These are phyloP conservation scores for Metopolophium dirhodum DNA, from an alignment of 1,140 invertebrate genomes.

Conservation along the genomic window DNA sequence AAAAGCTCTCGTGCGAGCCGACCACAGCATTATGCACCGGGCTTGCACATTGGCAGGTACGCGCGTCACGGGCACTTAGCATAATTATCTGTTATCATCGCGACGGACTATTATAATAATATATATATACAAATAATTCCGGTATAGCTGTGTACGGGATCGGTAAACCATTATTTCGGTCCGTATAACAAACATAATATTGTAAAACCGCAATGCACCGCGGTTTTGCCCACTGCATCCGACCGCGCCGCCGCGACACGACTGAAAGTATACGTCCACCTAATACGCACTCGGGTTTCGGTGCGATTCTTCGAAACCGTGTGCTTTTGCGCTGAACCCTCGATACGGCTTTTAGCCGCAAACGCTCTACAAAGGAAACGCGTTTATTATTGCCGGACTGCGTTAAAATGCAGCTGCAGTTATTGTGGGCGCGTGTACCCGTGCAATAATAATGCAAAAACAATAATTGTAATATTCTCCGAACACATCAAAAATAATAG, in stretches of 20 bases:
- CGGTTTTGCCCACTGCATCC: neutral
- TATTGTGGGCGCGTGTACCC: neutral
- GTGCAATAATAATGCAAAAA: neutral
- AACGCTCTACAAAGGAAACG: neutral
- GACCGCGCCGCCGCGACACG: neutral
- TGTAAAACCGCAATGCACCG: neutral
- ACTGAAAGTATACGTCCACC: neutral
- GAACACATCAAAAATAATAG: neutral
- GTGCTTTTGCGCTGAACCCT: neutral
- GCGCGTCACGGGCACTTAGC: neutral
- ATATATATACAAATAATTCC: neutral
- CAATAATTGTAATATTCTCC: neutral
- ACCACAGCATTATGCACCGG: neutral
- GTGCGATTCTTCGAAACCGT: neutral
- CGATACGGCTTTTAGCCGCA: neutral
- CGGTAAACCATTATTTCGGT: neutral
- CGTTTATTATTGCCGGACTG: neutral
- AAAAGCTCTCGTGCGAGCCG: conserved; percentile 5
- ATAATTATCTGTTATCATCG: neutral
- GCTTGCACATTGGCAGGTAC: neutral
- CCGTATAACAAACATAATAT: neutral
- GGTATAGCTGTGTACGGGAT: neutral
- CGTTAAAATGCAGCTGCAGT: neutral
- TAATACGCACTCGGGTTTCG: neutral
- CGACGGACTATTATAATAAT: neutral